Evolutionary conservation across 2,113 vertebrate genomes (phyloP).

Genomic region (Odontesthes bonariensis): DNA sequence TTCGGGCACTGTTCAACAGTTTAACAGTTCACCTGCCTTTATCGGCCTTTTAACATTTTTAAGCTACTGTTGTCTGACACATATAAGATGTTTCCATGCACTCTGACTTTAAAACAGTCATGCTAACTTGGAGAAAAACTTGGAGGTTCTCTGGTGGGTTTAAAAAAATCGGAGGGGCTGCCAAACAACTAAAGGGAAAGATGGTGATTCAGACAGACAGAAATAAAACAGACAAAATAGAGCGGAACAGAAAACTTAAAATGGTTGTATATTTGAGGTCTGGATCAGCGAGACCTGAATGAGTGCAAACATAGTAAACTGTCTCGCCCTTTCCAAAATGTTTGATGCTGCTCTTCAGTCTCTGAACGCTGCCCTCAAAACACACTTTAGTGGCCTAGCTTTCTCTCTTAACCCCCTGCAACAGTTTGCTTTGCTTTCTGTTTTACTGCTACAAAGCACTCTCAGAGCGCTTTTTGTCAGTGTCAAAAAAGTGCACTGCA

Average conservation of each 20-base stretch:
- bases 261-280: not conserved
- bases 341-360: constrained; percentile 8
- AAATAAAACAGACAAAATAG: constrained; percentile 6
- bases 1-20: no score
- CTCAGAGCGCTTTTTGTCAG: constrained; percentile 53
- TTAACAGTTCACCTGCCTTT: no score
- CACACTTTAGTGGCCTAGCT: constrained; percentile 62
- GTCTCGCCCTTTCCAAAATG: not conserved
- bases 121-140: no score
- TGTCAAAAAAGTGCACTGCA: constrained; percentile 66
- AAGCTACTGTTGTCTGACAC: no score
- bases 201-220: not conserved
- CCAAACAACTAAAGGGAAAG: not conserved
- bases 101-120: no score
- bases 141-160: not conserved
- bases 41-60: no score
- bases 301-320: constrained; percentile 10
- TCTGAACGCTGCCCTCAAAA: constrained; percentile 51
- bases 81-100: no score
- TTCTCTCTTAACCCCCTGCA: constrained; percentile 13
- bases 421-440: constrained; percentile 52
- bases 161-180: not conserved
- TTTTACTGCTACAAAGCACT: constrained; percentile 65
- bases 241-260: not conserved
- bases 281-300: not conserved